Evolutionary conservation across 1,140 invertebrate genomes (phyloP).

Genomic region (Pygmarrhopalites habei): DNA sequence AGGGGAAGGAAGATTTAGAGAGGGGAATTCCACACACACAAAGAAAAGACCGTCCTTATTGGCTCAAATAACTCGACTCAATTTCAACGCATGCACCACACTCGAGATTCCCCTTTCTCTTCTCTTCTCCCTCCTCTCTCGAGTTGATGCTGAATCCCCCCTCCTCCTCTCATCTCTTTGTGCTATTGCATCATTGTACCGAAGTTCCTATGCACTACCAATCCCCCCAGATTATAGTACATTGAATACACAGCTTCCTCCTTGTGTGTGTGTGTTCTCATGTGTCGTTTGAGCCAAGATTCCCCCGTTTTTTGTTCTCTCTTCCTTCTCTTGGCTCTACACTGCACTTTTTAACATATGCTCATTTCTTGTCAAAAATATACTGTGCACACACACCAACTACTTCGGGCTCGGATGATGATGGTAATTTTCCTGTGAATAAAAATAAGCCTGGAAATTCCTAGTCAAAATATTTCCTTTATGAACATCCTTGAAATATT

Average conservation of each 20-base stretch:
- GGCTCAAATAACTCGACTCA: conserved; percentile 17
- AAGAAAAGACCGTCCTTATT: conserved; percentile 22
- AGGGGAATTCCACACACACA: neutral
- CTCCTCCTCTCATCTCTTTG: neutral
- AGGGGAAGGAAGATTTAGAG: neutral
- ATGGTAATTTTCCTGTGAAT: conserved; percentile 15
- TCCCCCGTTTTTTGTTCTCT: neutral
- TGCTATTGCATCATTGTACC: neutral
- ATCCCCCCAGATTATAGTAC: too few relatives aligned
- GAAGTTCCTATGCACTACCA: too few relatives aligned
- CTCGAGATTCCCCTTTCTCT: conserved; percentile 2
- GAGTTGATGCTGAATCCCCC: neutral
- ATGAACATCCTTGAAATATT: conserved; percentile 10
- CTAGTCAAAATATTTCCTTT: conserved; percentile 12
- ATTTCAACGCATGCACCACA: conserved; percentile 5
- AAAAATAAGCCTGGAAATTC: conserved; percentile 8
- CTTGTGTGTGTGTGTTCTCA: too few relatives aligned
- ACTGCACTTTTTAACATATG: conserved; percentile 3
- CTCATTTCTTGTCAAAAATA: conserved; percentile 3
- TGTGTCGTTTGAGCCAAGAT: conserved; percentile 2
- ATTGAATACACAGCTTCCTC: too few relatives aligned
- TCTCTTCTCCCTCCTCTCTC: neutral
- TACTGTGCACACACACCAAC: neutral
- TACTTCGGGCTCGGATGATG: too few relatives aligned
- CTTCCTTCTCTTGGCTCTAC: neutral